Base-by-base conservation (phyloP, 2,113 vertebrate genomes). In the Platichthys flesus region DNA sequence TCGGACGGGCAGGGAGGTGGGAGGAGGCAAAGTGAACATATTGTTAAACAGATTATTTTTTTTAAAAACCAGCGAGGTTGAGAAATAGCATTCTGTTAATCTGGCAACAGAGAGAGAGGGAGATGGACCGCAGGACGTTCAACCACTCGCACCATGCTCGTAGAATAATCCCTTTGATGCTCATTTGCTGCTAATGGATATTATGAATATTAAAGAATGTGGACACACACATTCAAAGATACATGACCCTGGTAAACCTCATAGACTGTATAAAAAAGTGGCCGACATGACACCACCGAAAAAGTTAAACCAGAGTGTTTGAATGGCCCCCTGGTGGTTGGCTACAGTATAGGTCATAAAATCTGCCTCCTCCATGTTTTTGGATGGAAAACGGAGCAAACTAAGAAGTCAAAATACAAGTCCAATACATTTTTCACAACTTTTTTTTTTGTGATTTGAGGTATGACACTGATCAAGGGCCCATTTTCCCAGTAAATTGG, bases 31-130 rank as follows among this genome's bases (percentile, higher is more conserved):
- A 85, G 51, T 61, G 81, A 88, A 74, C 87, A 87, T 84, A 86
- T 82, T 90, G 88, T 68, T 81, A 89, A 90, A 88, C 70, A 82
- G 81, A 91, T 88, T 83, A 75, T 84, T 84, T 83, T 70, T n/a
- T 54, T 18, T 47, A 85, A 42, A 82, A 88, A 88, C 10, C 83
- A 87, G 66, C 40, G 24, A 76, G 76, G 66, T 70, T 86, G 71
- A 88, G 79, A 62, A 90, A 87, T 62, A 89, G 68, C 89, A 90
- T 87, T 74, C 81, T 86, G 84, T 70, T 79, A 66, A 62, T 9
- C 79, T 86, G 79, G 81, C 74, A 80, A 26, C 13, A 69, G 61
- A 21, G 20, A 69, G 61, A 54, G 20, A 54, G 51, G 57, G 75
- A 87, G 85, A 77, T 85, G 80, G 74, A 80, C 60, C 51, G 51